Percentiles rank a stretch among this genome's conserved stretches.
Conservation (phyloP, 2,113 vertebrate species). For the Pygoscelis adeliae region DNA sequence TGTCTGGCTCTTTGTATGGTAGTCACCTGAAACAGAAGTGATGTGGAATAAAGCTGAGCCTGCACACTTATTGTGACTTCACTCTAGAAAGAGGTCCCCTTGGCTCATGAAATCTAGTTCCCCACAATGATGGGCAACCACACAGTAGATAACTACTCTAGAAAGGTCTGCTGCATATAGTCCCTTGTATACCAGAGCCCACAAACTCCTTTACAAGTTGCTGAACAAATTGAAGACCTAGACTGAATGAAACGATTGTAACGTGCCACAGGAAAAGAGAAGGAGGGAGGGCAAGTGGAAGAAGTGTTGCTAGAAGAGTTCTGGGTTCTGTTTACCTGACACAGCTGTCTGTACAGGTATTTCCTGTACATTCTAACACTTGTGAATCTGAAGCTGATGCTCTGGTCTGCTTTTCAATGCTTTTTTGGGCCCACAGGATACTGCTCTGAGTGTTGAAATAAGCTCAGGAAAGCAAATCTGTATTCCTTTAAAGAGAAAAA, state of each 20-base stretch:
- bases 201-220: not conserved
- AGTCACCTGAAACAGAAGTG: not conserved
- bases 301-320: not conserved
- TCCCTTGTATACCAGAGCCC: not conserved
- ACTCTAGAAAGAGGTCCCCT: not conserved
- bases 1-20: not conserved
- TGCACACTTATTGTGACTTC: not conserved
- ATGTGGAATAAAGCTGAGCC: not conserved
- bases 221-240: not conserved
- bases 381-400: not conserved
- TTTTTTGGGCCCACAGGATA: not conserved
- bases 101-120: not conserved
- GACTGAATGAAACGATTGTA: not conserved
- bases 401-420: not conserved
- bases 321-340: not conserved
- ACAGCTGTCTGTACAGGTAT: not conserved
- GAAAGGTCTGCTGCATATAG: not conserved
- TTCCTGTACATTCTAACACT: not conserved
- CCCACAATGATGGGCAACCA: not conserved
- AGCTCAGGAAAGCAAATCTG: not conserved
- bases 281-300: not conserved
- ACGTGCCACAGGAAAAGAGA: not conserved
- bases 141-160: accelerated
- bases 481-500: not conserved
- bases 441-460: not conserved